phyloP scores from a whole-genome alignment of 2,888 invertebrate genomes.

The Acronicta psi region DNA sequence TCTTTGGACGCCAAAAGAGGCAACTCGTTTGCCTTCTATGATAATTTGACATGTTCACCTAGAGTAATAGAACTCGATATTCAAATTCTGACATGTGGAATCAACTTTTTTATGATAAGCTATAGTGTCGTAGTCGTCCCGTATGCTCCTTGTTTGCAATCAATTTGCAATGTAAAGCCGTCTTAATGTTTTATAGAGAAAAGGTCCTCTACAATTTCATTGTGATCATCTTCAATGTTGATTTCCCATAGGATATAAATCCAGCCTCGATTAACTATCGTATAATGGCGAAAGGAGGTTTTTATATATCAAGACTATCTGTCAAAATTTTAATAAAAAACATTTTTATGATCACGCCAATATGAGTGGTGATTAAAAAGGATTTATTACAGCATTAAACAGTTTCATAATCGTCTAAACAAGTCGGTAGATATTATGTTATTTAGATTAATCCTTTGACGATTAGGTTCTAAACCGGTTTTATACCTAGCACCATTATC shows the following conservation, averaged over 20 bases:
- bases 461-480: constrained; percentile 53
- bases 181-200: no score
- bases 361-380: constrained; percentile 13
- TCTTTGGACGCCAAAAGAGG: neutral
- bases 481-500: constrained; percentile 19
- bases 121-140: no score
- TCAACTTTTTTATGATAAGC: no score
- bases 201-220: no score
- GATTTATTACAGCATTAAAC: constrained; percentile 35
- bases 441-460: constrained; percentile 26
- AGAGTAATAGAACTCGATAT: no score
- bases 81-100: no score
- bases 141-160: no score
- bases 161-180: no score
- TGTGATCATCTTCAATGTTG: neutral
- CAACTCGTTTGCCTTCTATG: no score
- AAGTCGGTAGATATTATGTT: constrained; percentile 21
- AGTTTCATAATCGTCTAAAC: constrained; percentile 15
- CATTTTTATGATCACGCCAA: constrained; percentile 13
- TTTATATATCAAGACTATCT: constrained; percentile 18
- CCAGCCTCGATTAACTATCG: constrained; percentile 10
- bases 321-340: constrained; percentile 34
- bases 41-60: no score
- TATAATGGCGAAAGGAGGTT: constrained; percentile 26
- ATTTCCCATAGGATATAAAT: constrained; percentile 19